A percentile compares a stretch with the other conserved stretches of the same genome.
phyloP scores from a whole-genome alignment of 2,797 vertebrate genomes.

The Danio choprae region DNA sequence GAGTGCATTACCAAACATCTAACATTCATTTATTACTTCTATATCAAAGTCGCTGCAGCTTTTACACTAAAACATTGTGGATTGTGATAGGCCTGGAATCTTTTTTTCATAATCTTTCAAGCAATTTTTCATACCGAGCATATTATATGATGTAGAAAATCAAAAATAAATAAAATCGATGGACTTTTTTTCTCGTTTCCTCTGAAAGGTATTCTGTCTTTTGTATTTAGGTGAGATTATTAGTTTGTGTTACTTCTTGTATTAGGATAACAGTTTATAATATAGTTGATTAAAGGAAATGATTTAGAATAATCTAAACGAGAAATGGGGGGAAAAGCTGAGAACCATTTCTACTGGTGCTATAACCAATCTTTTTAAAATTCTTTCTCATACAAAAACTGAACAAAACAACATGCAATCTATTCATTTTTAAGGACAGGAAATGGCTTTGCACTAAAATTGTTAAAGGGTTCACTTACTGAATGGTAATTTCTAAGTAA shows the following conservation, averaged over 20 bases:
- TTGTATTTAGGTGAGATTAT: background rate
- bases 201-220: background rate
- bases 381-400: slow-evolving; percentile 1
- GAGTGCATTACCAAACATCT: slow-evolving; percentile 75
- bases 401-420: background rate
- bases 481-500: slow-evolving; percentile 60
- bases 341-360: background rate
- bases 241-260: background rate
- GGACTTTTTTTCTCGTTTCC: background rate
- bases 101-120: slow-evolving; percentile 66
- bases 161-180: slow-evolving; percentile 3
- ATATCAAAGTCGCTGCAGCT: slow-evolving; percentile 73
- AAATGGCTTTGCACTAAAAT: slow-evolving; percentile 68
- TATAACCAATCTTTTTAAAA: slow-evolving; percentile 1
- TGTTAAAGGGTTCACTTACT: slow-evolving; percentile 54
- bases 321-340: background rate
- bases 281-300: background rate
- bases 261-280: background rate
- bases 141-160: slow-evolving; percentile 64
- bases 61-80: slow-evolving; percentile 69
- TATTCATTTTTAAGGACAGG: slow-evolving; percentile 76
- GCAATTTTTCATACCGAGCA: slow-evolving; percentile 62
- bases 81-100: slow-evolving; percentile 64
- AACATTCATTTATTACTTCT: slow-evolving; percentile 80
- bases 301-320: background rate